Percentiles rank a stretch among this genome's conserved stretches.
Evolutionary conservation across 2,797 vertebrate genomes (phyloP).

Genomic region (Manis javanica): DNA sequence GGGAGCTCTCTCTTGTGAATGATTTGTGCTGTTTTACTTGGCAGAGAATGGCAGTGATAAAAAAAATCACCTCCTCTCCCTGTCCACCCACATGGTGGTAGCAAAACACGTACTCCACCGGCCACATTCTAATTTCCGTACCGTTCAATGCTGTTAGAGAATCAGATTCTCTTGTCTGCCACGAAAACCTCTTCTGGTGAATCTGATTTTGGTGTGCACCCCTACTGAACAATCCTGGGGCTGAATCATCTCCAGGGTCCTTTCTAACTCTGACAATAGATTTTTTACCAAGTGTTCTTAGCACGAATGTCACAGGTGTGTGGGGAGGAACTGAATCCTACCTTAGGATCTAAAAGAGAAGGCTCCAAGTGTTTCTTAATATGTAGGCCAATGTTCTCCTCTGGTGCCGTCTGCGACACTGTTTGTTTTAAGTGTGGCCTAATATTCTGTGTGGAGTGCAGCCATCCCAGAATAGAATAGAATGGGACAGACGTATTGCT

Average conservation of each 20-base stretch:
- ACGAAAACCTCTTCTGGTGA: slow-evolving; percentile 53
- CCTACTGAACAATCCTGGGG: slow-evolving; percentile 5
- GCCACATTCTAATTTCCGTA: slow-evolving; percentile 16
- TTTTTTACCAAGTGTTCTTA: slow-evolving; percentile 44
- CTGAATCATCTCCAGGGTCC: background rate
- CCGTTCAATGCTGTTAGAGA: background rate
- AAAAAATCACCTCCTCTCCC: background rate
- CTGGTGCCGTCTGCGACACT: fast-evolving
- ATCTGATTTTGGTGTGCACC: slow-evolving; percentile 60
- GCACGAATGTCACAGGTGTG: slow-evolving; percentile 48
- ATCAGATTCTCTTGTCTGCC: background rate
- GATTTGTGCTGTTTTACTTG: slow-evolving; percentile 6
- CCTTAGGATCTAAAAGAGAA: slow-evolving; percentile 51
- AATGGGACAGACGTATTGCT: background rate
- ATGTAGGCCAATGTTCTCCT: slow-evolving; percentile 3
- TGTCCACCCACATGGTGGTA: background rate
- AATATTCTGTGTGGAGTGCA: background rate
- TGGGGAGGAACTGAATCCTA: slow-evolving; percentile 20
- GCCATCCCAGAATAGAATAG: background rate
- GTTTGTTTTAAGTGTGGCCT: slow-evolving; percentile 35
- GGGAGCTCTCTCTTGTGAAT: background rate
- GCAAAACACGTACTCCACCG: background rate
- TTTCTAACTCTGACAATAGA: slow-evolving; percentile 21
- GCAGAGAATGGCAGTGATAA: background rate
- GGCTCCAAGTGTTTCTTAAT: background rate